Conservation (phyloP, 1,140 invertebrate species). For the Drosophila novamexicana region DNA sequence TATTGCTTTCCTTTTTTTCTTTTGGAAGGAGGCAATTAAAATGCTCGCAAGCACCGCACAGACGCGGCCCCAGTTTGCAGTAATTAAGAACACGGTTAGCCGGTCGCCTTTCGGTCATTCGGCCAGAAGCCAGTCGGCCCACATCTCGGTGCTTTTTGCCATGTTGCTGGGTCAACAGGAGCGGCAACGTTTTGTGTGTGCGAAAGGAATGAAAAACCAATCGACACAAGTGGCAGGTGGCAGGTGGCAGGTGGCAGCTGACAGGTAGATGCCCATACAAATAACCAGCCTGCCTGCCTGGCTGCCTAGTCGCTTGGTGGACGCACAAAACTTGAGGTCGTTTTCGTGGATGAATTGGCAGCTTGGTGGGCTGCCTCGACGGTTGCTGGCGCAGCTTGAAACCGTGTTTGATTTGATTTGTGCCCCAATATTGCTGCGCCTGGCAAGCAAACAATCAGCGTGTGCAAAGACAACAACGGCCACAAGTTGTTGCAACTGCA, state of each 20-base stretch:
- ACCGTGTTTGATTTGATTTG: slow-evolving; percentile 20
- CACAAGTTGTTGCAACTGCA: slow-evolving; percentile 4
- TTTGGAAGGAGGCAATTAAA: slow-evolving; percentile 12
- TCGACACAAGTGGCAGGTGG: slow-evolving; percentile 15
- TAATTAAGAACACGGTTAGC: slow-evolving; percentile 13
- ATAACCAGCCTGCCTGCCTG: background rate
- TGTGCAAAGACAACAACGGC: slow-evolving; percentile 13
- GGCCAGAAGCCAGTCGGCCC: background rate
- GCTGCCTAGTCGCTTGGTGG: background rate
- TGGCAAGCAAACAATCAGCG: slow-evolving; percentile 9
- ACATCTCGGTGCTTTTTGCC: background rate
- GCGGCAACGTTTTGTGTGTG: background rate
- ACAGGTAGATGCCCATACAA: background rate
- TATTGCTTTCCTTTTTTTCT: slow-evolving; percentile 1
- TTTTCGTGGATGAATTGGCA: background rate
- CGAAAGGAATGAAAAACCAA: slow-evolving; percentile 17
- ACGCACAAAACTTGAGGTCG: background rate
- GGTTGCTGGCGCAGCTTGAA: background rate
- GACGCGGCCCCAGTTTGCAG: slow-evolving; percentile 8
- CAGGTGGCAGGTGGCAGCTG: slow-evolving; percentile 7
- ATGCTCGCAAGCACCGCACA: slow-evolving; percentile 1
- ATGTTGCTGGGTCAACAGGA: slow-evolving; percentile 17
- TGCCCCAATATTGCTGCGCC: slow-evolving; percentile 5
- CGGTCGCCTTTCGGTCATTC: slow-evolving; percentile 6
- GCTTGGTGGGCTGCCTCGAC: background rate